phyloP scores from a whole-genome alignment of 2,113 vertebrate species.

The Zingel zingel region DNA sequence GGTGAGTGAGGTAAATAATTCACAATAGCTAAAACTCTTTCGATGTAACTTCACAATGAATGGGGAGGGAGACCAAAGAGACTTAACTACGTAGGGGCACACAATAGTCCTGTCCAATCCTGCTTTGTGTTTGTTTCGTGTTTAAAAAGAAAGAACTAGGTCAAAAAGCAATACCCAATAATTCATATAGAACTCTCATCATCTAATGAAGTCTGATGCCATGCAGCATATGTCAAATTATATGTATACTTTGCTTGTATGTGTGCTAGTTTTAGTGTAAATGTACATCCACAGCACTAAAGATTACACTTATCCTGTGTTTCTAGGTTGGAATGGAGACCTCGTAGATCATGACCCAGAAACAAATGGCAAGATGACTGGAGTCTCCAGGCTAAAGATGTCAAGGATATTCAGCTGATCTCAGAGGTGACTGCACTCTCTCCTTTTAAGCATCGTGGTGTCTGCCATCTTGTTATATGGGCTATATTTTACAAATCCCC shows the following conservation, averaged over 20 bases:
- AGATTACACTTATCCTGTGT: slow-evolving; percentile 38
- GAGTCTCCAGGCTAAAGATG: slow-evolving; percentile 30
- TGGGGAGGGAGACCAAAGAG: slow-evolving; percentile 65
- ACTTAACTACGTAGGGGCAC: slow-evolving; percentile 57
- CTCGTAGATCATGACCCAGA: slow-evolving; percentile 40
- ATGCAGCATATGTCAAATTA: slow-evolving; percentile 7
- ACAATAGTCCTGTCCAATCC: slow-evolving; percentile 47
- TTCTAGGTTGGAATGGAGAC: slow-evolving; percentile 54
- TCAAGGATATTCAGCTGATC: slow-evolving; percentile 62
- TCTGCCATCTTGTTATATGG: slow-evolving; percentile 58
- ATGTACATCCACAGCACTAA: slow-evolving; percentile 10
- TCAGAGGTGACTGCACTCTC: slow-evolving; percentile 68
- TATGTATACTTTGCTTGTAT: not conserved
- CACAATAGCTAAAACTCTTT: slow-evolving; percentile 87
- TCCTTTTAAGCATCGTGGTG: slow-evolving; percentile 44
- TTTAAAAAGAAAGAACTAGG: slow-evolving; percentile 54
- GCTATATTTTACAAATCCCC: slow-evolving; percentile 57
- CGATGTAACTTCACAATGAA: slow-evolving; percentile 77
- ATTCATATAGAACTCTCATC: not conserved
- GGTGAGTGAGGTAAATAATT: slow-evolving; percentile 86
- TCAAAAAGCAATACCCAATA: slow-evolving; percentile 12
- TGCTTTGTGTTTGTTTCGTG: not conserved
- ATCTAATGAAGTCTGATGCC: not conserved
- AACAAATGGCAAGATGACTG: slow-evolving; percentile 44
- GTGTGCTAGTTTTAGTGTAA: slow-evolving; percentile 12